Percentiles rank a stretch among this genome's conserved stretches.
phyloP scores from a whole-genome alignment of 1,140 invertebrate genomes.

The Macrosteles quadrilineatus region DNA sequence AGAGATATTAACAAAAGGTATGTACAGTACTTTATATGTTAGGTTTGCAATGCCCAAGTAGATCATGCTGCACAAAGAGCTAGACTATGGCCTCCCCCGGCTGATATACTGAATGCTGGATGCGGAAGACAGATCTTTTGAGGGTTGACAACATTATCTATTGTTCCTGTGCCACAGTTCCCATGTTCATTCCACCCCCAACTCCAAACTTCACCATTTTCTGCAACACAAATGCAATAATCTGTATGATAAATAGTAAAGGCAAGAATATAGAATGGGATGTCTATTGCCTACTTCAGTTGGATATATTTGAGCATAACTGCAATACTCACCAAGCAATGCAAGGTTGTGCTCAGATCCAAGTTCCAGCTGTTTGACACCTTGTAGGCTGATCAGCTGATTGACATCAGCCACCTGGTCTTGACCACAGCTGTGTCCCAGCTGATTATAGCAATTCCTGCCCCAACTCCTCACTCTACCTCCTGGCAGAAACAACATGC shows the following conservation, averaged over 20 bases:
- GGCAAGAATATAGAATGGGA: too few species aligned
- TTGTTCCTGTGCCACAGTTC: constrained; percentile 74
- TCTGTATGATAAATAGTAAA: too few species aligned
- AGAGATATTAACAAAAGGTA: too few species aligned
- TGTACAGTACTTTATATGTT: too few species aligned
- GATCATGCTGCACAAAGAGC: constrained; percentile 36
- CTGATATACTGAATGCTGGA: constrained; percentile 51
- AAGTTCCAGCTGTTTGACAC: constrained; percentile 60
- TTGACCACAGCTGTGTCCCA: constrained; percentile 51
- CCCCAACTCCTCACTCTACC: constrained; percentile 69
- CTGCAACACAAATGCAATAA: constrained; percentile 52
- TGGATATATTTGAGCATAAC: too few species aligned
- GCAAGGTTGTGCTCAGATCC: constrained; percentile 79
- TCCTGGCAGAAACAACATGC: too few species aligned
- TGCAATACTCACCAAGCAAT: constrained; percentile 51
- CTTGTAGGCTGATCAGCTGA: constrained; percentile 38
- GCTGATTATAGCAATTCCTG: constrained; percentile 77
- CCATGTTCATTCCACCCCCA: constrained; percentile 94
- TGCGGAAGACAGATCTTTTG: constrained; percentile 46
- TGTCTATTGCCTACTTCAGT: too few species aligned
- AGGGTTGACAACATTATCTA: constrained; percentile 59
- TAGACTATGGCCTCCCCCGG: constrained; percentile 60
- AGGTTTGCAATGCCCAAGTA: too few species aligned
- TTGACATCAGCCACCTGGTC: background rate
- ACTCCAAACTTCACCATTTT: constrained; percentile 62